A percentile compares a stretch with the other conserved stretches of the same genome.
Conservation (phyloP, 2,888 invertebrate genomes). For the Dyspetes luteomarginatus region DNA sequence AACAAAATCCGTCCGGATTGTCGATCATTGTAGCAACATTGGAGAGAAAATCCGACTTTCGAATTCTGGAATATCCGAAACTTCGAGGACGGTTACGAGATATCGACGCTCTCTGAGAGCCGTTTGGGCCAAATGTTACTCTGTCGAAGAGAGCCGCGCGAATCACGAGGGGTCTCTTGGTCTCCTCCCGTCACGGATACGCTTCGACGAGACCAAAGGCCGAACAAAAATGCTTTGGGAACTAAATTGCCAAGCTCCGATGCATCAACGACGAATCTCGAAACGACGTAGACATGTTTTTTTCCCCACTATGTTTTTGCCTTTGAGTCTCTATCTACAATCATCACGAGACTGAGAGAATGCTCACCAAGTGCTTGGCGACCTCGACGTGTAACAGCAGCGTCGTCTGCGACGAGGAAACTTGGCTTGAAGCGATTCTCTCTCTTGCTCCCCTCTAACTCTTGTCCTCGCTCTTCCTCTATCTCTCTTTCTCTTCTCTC, state of each 20-base stretch:
- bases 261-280: constrained; percentile 8
- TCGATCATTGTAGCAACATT: too few species aligned
- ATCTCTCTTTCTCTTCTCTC: constrained; percentile 44
- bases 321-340: background rate
- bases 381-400: background rate
- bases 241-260: constrained; percentile 4
- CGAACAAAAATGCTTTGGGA: background rate
- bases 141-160: background rate
- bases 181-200: constrained; percentile 2
- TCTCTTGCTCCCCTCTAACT: constrained; percentile 41
- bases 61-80: constrained; percentile 36
- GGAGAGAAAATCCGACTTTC: constrained; percentile 39
- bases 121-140: background rate
- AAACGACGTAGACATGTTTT: constrained; percentile 8
- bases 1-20: background rate
- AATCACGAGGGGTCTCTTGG: background rate
- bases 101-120: background rate
- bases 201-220: constrained; percentile 25
- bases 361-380: background rate
- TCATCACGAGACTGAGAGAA: background rate
- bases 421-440: constrained; percentile 16
- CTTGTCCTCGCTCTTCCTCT: constrained; percentile 37
- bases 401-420: background rate
- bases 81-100: constrained; percentile 1
- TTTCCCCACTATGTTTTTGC: background rate